These are phyloP conservation scores for Julus scanicus DNA, from an alignment of 2,888 invertebrate genomes.

Conservation along the genomic window DNA sequence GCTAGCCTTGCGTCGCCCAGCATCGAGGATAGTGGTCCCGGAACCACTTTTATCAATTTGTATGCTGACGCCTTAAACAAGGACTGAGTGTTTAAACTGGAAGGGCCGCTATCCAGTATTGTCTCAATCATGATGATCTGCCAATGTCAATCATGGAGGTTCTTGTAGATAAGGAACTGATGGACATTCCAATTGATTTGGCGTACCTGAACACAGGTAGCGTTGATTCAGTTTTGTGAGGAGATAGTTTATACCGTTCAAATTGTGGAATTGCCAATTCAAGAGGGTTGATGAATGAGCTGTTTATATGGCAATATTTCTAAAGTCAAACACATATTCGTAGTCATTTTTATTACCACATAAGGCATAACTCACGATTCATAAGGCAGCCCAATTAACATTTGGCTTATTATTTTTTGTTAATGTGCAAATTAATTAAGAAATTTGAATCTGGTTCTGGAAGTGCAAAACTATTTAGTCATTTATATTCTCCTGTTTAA, in stretches of 20 bases:
- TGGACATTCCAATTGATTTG: not conserved
- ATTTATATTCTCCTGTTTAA: too few species aligned
- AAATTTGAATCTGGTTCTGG: too few species aligned
- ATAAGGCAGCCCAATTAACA: too few species aligned
- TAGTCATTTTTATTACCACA: not conserved
- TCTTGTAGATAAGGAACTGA: not conserved
- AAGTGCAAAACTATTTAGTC: too few species aligned
- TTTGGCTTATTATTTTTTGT: too few species aligned
- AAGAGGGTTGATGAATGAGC: conserved; percentile 22
- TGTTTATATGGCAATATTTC: too few species aligned
- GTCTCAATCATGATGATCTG: not conserved
- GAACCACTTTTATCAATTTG: conserved; percentile 44
- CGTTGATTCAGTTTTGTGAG: not conserved
- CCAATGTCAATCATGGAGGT: not conserved
- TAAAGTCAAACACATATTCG: not conserved
- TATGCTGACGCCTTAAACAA: conserved; percentile 48
- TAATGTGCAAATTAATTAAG: too few species aligned
- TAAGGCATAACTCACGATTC: too few species aligned
- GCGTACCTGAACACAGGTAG: not conserved
- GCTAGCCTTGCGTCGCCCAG: conserved; percentile 46
- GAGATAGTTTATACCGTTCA: not conserved
- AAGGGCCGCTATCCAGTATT: not conserved
- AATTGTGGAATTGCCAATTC: not conserved
- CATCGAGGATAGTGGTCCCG: not conserved
- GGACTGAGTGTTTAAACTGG: not conserved